A percentile compares a stretch with the other conserved stretches of the same genome.
These are phyloP conservation scores for Sacculina carcini DNA, from an alignment of 2,888 invertebrate genomes.

Conservation along the genomic window DNA sequence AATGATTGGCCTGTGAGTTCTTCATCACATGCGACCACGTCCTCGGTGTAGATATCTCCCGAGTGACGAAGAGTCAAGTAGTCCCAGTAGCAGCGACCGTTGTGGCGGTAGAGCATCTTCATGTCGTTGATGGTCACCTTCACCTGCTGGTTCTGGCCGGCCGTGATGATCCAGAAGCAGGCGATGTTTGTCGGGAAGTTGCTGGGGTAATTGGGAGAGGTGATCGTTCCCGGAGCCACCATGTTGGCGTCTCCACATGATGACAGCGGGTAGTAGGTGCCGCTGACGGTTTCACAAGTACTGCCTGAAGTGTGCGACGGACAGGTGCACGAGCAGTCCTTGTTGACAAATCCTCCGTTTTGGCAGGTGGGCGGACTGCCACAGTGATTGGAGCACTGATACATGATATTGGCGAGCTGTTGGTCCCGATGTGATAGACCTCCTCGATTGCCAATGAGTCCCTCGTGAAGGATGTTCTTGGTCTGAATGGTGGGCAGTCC, in stretches of 20 bases:
- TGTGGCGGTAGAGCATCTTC: not conserved
- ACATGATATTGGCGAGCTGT: not conserved
- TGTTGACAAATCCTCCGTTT: not conserved
- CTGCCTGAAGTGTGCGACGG: not conserved
- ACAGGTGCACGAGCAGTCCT: not conserved
- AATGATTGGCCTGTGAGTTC: not conserved
- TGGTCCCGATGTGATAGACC: not conserved
- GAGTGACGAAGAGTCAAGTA: not conserved
- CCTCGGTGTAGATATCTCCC: not conserved
- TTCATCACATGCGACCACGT: not conserved
- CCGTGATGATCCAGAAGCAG: not conserved
- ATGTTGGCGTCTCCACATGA: not conserved
- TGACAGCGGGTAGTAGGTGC: not conserved
- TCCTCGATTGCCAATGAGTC: not conserved
- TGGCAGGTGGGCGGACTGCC: not conserved
- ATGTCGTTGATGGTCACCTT: not conserved
- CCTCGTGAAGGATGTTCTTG: not conserved
- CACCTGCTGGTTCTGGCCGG: not conserved
- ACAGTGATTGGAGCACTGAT: not conserved
- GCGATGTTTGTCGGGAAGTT: not conserved
- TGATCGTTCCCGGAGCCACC: not conserved
- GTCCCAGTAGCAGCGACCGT: not conserved
- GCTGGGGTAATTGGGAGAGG: not conserved
- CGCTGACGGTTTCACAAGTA: not conserved
- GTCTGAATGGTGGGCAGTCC: not conserved